Percentiles rank a stretch among this genome's conserved stretches.
Evolutionary conservation across 2,797 vertebrate species (phyloP).

Genomic region (Anguilla pacifica): DNA sequence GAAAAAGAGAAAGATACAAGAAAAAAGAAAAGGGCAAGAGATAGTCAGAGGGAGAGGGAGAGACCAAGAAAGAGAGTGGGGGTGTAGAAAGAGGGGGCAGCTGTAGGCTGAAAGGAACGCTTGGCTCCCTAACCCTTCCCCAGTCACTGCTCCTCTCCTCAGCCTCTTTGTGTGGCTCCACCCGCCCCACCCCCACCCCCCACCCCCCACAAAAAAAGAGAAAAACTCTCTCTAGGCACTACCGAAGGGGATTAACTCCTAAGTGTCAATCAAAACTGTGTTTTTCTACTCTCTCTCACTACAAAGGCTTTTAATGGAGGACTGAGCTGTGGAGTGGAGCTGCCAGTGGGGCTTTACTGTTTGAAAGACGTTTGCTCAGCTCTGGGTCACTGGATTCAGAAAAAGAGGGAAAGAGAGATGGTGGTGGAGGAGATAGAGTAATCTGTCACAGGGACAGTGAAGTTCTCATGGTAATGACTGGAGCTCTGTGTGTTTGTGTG

Average conservation of each 20-base stretch:
- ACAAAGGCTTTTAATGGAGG: conserved; percentile 12
- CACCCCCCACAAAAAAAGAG: background rate
- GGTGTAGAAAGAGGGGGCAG: background rate
- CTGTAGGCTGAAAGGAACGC: background rate
- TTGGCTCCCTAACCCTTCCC: background rate
- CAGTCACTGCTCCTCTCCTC: conserved; percentile 13
- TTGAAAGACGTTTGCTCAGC: conserved; percentile 7
- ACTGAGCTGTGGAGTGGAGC: background rate
- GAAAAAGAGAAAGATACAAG: background rate
- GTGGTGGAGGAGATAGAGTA: background rate
- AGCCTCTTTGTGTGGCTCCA: conserved; percentile 3
- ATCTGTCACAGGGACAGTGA: background rate
- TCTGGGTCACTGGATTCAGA: background rate
- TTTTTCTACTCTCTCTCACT: conserved; percentile 13
- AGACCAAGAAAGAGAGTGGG: background rate
- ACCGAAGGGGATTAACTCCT: conserved; percentile 24
- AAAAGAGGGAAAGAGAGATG: background rate
- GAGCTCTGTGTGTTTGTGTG: background rate
- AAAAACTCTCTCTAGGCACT: background rate
- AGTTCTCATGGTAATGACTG: background rate
- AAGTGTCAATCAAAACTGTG: conserved; percentile 21
- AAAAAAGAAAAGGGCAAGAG: background rate
- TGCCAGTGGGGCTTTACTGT: background rate
- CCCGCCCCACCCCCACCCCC: background rate
- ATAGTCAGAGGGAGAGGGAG: background rate